Conservation (phyloP, 2,888 invertebrate genomes). For the Girardia tigrina region DNA sequence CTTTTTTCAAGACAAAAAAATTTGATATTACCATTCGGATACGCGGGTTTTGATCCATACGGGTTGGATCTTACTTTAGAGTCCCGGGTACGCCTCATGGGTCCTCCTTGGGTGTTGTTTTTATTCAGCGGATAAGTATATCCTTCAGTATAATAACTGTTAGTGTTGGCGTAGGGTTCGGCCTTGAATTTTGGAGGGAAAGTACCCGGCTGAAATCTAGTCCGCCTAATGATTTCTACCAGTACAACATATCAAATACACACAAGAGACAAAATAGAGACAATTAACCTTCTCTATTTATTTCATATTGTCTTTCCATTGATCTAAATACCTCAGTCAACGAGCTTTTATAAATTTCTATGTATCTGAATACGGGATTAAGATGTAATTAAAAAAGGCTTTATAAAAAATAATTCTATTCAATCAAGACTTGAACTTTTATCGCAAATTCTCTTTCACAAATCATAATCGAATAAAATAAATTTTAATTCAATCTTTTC, state of each 20-base stretch:
- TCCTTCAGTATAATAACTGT: constrained; percentile 2
- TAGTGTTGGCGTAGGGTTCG: background rate
- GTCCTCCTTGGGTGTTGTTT: too few species aligned
- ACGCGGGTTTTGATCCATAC: background rate
- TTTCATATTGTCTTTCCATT: constrained; percentile 10
- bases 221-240: background rate
- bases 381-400: too few species aligned
- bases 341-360: constrained; percentile 23
- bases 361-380: constrained; percentile 14
- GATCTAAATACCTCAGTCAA: background rate
- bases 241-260: background rate
- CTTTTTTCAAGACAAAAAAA: background rate
- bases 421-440: background rate
- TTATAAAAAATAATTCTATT: too few species aligned
- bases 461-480: too few species aligned
- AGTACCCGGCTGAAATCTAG: background rate
- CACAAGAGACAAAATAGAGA: background rate
- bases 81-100: constrained; percentile 15
- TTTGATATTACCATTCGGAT: background rate
- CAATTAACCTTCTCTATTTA: constrained; percentile 15
- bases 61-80: background rate
- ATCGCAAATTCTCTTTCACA: too few species aligned
- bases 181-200: background rate
- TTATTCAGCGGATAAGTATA: background rate
- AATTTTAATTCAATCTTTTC: too few species aligned